Percentiles rank a stretch among this genome's conserved stretches.
Conservation (phyloP, 2,888 invertebrate genomes). For the Pteria penguin region DNA sequence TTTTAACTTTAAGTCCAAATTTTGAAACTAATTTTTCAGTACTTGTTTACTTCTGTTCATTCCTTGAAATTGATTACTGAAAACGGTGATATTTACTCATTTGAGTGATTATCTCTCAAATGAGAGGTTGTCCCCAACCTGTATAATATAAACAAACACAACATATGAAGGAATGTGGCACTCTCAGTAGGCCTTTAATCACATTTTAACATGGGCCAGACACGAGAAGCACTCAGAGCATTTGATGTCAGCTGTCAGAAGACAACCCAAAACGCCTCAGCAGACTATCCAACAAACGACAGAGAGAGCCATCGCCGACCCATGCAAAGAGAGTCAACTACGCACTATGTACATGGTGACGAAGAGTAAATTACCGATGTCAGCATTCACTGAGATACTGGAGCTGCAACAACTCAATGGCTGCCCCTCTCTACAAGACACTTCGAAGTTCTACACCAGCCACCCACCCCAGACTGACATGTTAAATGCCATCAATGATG, state of each 20-base stretch:
- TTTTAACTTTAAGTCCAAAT: too few species aligned
- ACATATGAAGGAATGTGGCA: too few species aligned
- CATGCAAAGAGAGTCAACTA: conserved; percentile 2
- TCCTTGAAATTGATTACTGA: too few species aligned
- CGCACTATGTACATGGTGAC: not conserved
- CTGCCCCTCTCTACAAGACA: conserved; percentile 38
- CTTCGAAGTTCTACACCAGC: conserved; percentile 29
- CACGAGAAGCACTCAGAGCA: not conserved
- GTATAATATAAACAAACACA: too few species aligned
- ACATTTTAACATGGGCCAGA: not conserved
- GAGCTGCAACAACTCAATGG: not conserved
- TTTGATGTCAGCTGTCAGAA: not conserved
- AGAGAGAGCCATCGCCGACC: not conserved
- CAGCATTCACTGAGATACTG: not conserved
- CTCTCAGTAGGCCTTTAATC: too few species aligned
- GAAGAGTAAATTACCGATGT: not conserved
- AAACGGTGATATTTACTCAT: too few species aligned
- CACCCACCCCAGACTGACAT: conserved; percentile 37
- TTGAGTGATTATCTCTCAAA: too few species aligned
- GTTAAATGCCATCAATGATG: conserved; percentile 26
- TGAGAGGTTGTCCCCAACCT: too few species aligned
- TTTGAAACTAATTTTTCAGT: too few species aligned
- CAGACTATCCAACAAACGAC: not conserved
- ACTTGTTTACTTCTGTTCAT: too few species aligned
- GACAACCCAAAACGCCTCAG: not conserved